Percentiles rank a stretch among this genome's conserved stretches.
phyloP scores from a whole-genome alignment of 2,113 vertebrate species.

The Sardina pilchardus region DNA sequence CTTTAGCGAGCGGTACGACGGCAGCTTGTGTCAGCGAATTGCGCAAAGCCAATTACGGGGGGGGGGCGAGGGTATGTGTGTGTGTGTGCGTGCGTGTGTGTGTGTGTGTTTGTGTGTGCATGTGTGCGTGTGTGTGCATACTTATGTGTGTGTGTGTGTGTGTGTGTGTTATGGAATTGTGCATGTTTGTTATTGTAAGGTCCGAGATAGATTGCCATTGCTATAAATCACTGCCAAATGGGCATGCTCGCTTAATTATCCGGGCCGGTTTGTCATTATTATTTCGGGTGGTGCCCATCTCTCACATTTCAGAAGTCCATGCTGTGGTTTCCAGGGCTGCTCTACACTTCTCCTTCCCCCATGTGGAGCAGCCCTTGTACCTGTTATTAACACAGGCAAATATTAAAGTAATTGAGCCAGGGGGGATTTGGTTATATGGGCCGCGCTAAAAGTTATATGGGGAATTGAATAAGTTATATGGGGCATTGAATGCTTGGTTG shows the following conservation, averaged over 20 bases:
- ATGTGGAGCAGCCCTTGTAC: background rate
- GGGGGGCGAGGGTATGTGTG: background rate
- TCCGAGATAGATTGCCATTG: background rate
- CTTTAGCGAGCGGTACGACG: background rate
- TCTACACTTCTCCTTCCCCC: background rate
- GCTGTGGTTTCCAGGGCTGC: background rate
- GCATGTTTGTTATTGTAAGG: slow-evolving; percentile 26
- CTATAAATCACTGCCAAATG: slow-evolving; percentile 43
- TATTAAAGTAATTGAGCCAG: slow-evolving; percentile 17
- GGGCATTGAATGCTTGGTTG: slow-evolving; percentile 2
- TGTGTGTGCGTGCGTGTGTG: background rate
- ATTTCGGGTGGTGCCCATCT: background rate
- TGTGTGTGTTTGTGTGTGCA: background rate
- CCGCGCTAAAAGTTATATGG: slow-evolving; percentile 16
- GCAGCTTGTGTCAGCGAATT: slow-evolving; percentile 14
- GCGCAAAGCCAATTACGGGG: slow-evolving; percentile 24
- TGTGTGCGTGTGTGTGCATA: slow-evolving; percentile 8
- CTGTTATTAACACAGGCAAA: slow-evolving; percentile 14
- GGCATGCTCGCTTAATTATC: slow-evolving; percentile 24
- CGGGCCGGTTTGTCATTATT: slow-evolving; percentile 29
- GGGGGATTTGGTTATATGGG: slow-evolving; percentile 17
- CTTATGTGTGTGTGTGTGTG: background rate
- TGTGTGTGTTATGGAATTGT: background rate
- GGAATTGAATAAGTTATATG: background rate
- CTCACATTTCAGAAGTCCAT: slow-evolving; percentile 22